These are phyloP conservation scores for Pterocles burchelli DNA, from an alignment of 2,113 vertebrate species.

Conservation along the genomic window DNA sequence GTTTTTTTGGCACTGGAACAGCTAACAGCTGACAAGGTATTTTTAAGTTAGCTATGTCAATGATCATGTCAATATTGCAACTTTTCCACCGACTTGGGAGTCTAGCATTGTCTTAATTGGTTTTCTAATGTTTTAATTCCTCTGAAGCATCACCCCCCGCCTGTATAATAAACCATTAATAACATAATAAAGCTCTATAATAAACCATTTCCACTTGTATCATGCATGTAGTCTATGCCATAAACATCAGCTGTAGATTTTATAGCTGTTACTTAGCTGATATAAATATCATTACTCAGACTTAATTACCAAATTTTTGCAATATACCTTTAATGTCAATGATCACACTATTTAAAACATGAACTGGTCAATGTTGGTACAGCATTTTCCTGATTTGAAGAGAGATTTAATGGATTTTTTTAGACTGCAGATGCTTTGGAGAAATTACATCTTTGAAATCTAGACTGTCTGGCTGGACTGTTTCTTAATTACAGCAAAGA, in stretches of 20 bases:
- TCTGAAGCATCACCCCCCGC: not conserved
- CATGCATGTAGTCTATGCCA: not conserved
- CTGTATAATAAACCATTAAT: slow-evolving; percentile 56
- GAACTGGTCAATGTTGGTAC: not conserved
- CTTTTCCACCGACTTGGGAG: not conserved
- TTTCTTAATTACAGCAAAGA: not conserved
- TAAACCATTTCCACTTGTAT: slow-evolving; percentile 46
- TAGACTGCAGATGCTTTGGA: not conserved
- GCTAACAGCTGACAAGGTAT: not conserved
- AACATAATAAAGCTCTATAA: slow-evolving; percentile 29
- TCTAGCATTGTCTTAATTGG: not conserved
- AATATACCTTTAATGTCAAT: not conserved
- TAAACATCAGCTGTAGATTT: not conserved
- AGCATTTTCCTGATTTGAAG: not conserved
- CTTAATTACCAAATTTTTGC: not conserved
- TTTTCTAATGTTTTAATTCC: slow-evolving; percentile 31
- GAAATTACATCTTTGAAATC: not conserved
- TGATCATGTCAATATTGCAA: not conserved
- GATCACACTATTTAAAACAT: not conserved
- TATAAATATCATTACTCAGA: not conserved
- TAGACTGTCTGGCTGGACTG: not conserved
- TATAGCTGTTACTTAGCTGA: not conserved
- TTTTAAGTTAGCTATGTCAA: not conserved
- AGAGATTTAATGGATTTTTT: not conserved
- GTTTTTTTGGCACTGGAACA: not conserved